Percentiles rank a stretch among this genome's conserved stretches.
Conservation (phyloP, 92 coral and sea anemone species). For the Umimayanthus kanabou region DNA sequence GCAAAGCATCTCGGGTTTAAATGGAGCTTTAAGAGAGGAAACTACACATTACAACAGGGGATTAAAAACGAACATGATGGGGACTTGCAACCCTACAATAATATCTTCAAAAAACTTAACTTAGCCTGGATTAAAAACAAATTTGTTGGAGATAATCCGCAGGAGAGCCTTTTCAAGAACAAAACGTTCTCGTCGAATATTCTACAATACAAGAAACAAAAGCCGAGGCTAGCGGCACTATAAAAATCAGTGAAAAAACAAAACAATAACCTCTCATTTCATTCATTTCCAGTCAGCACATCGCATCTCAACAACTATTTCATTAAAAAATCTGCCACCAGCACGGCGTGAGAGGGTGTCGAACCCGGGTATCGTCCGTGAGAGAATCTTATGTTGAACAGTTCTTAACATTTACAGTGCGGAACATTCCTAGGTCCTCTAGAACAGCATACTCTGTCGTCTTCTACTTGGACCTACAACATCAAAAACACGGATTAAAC, state of each 20-base stretch:
- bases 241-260: constrained; percentile 20
- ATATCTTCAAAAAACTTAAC: no score
- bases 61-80: no score
- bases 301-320: neutral
- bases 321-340: neutral
- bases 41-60: neutral
- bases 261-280: neutral
- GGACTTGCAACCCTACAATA: no score
- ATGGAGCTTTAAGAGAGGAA: neutral
- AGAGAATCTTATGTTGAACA: neutral
- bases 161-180: neutral
- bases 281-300: neutral
- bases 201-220: neutral
- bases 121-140: no score
- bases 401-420: constrained; percentile 5
- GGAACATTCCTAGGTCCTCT: neutral
- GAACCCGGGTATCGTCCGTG: constrained; percentile 17
- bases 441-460: constrained; percentile 41
- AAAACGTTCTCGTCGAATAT: neutral
- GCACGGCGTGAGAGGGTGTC: constrained; percentile 28
- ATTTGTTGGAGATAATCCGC: neutral
- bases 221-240: neutral
- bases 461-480: constrained; percentile 28
- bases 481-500: neutral
- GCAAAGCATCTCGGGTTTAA: neutral